phyloP scores from a whole-genome alignment of 1,140 invertebrate species.

The Drosophila repletoides region DNA sequence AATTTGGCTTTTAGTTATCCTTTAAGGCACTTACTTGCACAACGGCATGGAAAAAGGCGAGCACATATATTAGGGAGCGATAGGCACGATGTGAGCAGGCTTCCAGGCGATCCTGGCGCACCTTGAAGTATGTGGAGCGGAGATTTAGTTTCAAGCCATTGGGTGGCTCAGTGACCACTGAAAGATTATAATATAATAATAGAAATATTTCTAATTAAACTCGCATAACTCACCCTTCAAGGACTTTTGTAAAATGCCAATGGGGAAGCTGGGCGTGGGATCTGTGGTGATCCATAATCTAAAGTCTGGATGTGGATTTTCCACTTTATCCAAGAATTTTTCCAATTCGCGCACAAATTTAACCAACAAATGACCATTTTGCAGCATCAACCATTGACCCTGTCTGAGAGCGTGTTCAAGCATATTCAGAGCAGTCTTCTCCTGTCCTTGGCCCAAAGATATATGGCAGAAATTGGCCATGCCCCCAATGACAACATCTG shows the following conservation, averaged over 20 bases:
- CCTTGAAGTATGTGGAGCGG: constrained; percentile 94
- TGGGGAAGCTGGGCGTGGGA: constrained; percentile 91
- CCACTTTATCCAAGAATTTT: constrained; percentile 90
- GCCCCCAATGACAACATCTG: constrained; percentile 87
- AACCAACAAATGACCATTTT: constrained; percentile 94
- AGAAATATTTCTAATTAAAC: constrained; percentile 3
- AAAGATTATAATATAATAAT: constrained; percentile 9
- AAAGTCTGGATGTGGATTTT: constrained; percentile 93
- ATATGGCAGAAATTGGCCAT: constrained; percentile 90
- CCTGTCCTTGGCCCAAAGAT: constrained; percentile 95
- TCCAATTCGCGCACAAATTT: constrained; percentile 91
- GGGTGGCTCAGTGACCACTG: constrained; percentile 94
- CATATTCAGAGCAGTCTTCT: constrained; percentile 88
- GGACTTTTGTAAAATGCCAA: constrained; percentile 93
- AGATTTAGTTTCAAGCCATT: constrained; percentile 95
- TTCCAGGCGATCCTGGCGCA: constrained; percentile 87
- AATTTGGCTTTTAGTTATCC: constrained; percentile 45
- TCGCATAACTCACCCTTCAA: constrained; percentile 87
- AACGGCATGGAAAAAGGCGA: constrained; percentile 95
- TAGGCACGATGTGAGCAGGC: constrained; percentile 89
- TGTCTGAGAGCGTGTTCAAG: constrained; percentile 88
- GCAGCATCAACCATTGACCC: constrained; percentile 94
- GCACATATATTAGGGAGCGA: constrained; percentile 90
- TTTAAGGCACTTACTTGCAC: constrained; percentile 86
- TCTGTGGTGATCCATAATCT: constrained; percentile 96